Percentiles rank a stretch among this genome's conserved stretches.
phyloP scores from a whole-genome alignment of 2,888 invertebrate species.

The Amphipoea oculea region DNA sequence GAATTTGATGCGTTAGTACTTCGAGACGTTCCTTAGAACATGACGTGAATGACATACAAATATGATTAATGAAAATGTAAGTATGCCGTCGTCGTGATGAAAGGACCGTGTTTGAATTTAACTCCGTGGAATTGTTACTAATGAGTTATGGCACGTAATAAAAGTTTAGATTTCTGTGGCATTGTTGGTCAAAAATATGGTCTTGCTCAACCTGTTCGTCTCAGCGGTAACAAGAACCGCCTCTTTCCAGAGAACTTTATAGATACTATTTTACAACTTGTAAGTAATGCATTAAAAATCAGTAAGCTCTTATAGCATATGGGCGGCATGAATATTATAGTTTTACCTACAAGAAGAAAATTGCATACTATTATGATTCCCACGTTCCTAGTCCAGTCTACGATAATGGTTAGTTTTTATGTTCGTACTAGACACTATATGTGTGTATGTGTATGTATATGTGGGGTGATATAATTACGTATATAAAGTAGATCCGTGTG shows the following conservation, averaged over 20 bases:
- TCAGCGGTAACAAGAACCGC: constrained; percentile 26
- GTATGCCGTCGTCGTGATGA: constrained; percentile 44
- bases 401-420: constrained; percentile 55
- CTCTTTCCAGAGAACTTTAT: constrained; percentile 8
- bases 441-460: neutral
- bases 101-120: constrained; percentile 45
- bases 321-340: constrained; percentile 38
- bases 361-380: constrained; percentile 65
- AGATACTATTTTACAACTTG: constrained; percentile 23
- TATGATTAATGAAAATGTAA: constrained; percentile 65
- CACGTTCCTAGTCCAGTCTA: constrained; percentile 55
- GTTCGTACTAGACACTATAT: constrained; percentile 11
- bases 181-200: constrained; percentile 28
- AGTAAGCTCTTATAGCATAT: constrained; percentile 41
- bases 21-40: constrained; percentile 48
- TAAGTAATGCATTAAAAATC: constrained; percentile 49
- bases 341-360: constrained; percentile 62
- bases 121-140: constrained; percentile 36
- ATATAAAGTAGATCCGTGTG: constrained; percentile 58
- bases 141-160: constrained; percentile 47
- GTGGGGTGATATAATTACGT: constrained; percentile 57
- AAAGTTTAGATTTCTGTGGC: constrained; percentile 22
- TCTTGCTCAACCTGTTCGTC: constrained; percentile 38
- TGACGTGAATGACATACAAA: constrained; percentile 55
- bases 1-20: constrained; percentile 49